Evolutionary conservation across 2,888 invertebrate genomes (phyloP).

Genomic region (Aspidiotus destructor): DNA sequence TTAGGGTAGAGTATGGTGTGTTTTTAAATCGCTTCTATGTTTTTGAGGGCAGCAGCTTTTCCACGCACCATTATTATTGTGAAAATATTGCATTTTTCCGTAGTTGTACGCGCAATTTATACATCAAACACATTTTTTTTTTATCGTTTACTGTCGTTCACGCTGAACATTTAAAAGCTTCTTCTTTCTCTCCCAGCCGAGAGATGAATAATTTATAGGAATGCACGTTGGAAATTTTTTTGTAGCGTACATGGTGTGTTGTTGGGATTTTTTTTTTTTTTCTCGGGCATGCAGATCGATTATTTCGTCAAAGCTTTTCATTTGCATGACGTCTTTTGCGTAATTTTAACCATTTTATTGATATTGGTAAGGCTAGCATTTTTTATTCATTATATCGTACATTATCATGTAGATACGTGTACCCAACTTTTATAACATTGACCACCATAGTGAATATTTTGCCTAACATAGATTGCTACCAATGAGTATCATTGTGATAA

Average conservation of each 20-base stretch:
- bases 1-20: not conserved
- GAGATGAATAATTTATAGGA: not conserved
- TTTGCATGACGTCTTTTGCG: too few relatives aligned
- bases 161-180: conserved; percentile 2
- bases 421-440: too few relatives aligned
- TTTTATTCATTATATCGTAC: too few relatives aligned
- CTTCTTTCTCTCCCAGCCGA: not conserved
- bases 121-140: not conserved
- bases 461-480: too few relatives aligned
- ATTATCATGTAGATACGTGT: too few relatives aligned
- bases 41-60: not conserved
- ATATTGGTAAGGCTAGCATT: too few relatives aligned
- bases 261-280: too few relatives aligned
- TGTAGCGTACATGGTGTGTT: not conserved
- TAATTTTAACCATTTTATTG: too few relatives aligned
- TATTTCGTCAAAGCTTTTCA: too few relatives aligned
- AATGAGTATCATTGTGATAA: too few relatives aligned
- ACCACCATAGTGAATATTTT: too few relatives aligned
- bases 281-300: too few relatives aligned
- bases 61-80: not conserved
- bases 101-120: conserved; percentile 1
- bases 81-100: not conserved
- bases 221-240: conserved; percentile 1
- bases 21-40: conserved; percentile 1
- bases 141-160: not conserved